phyloP scores from a whole-genome alignment of 2,797 vertebrate genomes.

The Sebastes matsubarae region DNA sequence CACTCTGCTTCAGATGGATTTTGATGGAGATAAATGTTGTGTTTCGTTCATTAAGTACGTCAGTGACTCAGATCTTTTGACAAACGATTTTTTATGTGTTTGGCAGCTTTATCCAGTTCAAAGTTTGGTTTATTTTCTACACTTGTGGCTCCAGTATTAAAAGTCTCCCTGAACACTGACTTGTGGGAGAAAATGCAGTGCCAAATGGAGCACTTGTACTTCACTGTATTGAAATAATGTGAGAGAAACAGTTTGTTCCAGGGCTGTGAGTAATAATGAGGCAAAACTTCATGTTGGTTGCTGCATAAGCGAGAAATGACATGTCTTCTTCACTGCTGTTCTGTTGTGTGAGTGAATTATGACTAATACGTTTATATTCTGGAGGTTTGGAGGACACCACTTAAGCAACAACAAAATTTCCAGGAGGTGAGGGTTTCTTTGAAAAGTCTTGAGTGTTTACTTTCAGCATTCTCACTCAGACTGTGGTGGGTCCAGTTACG shows the following conservation, averaged over 20 bases:
- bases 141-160: neutral
- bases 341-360: conserved; percentile 1
- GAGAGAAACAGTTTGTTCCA: conserved; percentile 36
- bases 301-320: conserved; percentile 27
- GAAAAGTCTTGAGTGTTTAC: neutral
- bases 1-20: neutral
- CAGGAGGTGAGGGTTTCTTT: conserved; percentile 5
- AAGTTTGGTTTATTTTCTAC: neutral
- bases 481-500: conserved; percentile 27
- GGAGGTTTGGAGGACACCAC: neutral
- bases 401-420: neutral
- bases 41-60: neutral
- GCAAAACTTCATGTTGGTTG: conserved; percentile 10
- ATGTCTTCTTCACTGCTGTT: neutral
- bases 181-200: neutral
- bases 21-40: neutral
- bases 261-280: conserved; percentile 33
- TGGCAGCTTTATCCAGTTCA: neutral
- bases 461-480: neutral
- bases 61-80: neutral
- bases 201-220: neutral
- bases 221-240: neutral
- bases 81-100: neutral
- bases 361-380: conserved; percentile 9
- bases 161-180: neutral